Conservation (phyloP, 2,797 vertebrate genomes). For the Microctenopoma lineatum region DNA sequence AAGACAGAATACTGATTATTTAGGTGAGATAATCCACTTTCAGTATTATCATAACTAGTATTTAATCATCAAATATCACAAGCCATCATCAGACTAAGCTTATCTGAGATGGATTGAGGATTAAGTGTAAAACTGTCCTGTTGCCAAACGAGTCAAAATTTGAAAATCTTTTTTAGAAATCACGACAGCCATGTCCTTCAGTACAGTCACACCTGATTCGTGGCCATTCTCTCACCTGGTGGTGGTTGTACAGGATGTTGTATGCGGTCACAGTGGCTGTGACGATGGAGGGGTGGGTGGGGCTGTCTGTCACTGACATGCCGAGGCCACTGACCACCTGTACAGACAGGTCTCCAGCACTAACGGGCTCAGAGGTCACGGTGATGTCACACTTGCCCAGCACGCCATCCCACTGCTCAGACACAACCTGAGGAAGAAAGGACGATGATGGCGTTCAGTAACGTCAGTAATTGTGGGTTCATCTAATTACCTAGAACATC, state of each 20-base stretch:
- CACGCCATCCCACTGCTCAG: slow-evolving; percentile 82
- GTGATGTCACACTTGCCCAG: slow-evolving; percentile 79
- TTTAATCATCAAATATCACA: too few relatives aligned
- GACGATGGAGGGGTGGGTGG: slow-evolving; percentile 71
- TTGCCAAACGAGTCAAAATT: too few relatives aligned
- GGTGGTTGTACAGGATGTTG: slow-evolving; percentile 75
- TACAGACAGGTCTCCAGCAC: slow-evolving; percentile 76
- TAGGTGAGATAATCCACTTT: too few relatives aligned
- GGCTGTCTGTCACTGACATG: slow-evolving; percentile 69
- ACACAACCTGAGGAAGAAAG: slow-evolving; percentile 69
- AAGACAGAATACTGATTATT: neutral
- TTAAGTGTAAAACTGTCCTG: too few relatives aligned
- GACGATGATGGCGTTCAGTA: neutral
- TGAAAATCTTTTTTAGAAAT: too few relatives aligned
- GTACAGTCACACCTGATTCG: too few relatives aligned
- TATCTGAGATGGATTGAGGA: too few relatives aligned
- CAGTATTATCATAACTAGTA: too few relatives aligned
- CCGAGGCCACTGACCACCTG: slow-evolving; percentile 81
- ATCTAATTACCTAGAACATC: too few relatives aligned
- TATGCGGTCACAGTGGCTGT: slow-evolving; percentile 78
- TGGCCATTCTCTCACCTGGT: slow-evolving; percentile 67
- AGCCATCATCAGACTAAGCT: too few relatives aligned
- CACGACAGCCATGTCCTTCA: too few relatives aligned
- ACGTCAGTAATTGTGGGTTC: too few relatives aligned
- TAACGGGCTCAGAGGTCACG: slow-evolving; percentile 76